Evolutionary conservation across 2,888 invertebrate genomes (phyloP).

Genomic region (Oasisia sp.): DNA sequence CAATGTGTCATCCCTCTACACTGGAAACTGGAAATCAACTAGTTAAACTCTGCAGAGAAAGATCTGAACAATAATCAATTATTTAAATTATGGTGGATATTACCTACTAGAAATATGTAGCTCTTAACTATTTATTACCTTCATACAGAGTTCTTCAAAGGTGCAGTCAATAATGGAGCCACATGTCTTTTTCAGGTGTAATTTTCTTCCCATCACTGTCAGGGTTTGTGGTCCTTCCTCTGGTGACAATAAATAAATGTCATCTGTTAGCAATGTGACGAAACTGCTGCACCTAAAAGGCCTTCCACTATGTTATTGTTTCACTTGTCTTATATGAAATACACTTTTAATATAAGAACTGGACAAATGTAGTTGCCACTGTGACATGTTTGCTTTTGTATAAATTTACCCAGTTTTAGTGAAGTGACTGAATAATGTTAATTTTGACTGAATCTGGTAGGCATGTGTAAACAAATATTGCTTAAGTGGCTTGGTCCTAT

Average conservation of each 20-base stretch:
- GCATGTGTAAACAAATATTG: too few species aligned
- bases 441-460: too few species aligned
- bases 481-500: too few species aligned
- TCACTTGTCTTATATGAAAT: too few species aligned
- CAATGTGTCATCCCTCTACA: neutral
- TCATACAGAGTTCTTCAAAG: conserved; percentile 90
- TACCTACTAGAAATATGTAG: too few species aligned
- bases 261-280: neutral
- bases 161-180: conserved; percentile 89
- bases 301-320: neutral
- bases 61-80: neutral
- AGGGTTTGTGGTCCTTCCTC: conserved; percentile 30
- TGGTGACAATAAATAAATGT: conserved; percentile 1
- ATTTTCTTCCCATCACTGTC: conserved; percentile 85
- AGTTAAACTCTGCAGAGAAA: neutral
- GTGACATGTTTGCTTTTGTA: too few species aligned
- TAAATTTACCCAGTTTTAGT: too few species aligned
- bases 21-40: neutral
- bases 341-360: too few species aligned
- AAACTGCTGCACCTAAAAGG: neutral
- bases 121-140: conserved; percentile 69
- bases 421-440: too few species aligned
- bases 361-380: too few species aligned
- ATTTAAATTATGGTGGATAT: too few species aligned
- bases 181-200: conserved; percentile 88